Conservation (phyloP, 2,113 vertebrate genomes). For the Hyaena hyaena region DNA sequence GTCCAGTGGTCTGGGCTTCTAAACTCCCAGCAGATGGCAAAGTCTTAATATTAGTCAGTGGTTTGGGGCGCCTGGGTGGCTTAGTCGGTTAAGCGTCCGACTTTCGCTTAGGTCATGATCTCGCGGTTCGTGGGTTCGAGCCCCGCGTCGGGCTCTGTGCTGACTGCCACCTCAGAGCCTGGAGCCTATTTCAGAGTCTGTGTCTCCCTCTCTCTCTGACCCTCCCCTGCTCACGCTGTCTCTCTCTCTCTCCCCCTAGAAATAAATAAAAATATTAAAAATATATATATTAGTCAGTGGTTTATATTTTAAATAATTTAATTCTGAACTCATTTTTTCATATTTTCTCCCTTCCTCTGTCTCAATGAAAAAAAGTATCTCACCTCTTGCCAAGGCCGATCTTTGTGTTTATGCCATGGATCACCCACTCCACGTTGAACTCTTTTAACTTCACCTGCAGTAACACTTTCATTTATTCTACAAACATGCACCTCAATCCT, state of each 20-base stretch:
- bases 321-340: background rate
- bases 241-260: too few species aligned
- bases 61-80: too few species aligned
- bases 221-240: too few species aligned
- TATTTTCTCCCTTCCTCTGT: background rate
- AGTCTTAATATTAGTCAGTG: background rate
- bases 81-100: too few species aligned
- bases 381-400: background rate
- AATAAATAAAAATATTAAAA: too few species aligned
- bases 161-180: too few species aligned
- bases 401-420: background rate
- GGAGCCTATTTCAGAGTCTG: too few species aligned
- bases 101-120: too few species aligned
- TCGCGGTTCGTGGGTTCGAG: too few species aligned
- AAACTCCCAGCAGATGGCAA: background rate
- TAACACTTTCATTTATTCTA: background rate
- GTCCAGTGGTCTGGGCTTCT: background rate
- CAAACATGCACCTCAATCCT: background rate
- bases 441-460: background rate
- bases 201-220: too few species aligned
- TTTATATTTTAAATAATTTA: conserved; percentile 17
- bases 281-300: background rate
- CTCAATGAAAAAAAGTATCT: background rate
- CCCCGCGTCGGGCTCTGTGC: too few species aligned
- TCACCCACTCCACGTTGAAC: background rate